Base-by-base conservation (phyloP, 2,797 vertebrate species). In the Lepilemur ruficaudatus region DNA sequence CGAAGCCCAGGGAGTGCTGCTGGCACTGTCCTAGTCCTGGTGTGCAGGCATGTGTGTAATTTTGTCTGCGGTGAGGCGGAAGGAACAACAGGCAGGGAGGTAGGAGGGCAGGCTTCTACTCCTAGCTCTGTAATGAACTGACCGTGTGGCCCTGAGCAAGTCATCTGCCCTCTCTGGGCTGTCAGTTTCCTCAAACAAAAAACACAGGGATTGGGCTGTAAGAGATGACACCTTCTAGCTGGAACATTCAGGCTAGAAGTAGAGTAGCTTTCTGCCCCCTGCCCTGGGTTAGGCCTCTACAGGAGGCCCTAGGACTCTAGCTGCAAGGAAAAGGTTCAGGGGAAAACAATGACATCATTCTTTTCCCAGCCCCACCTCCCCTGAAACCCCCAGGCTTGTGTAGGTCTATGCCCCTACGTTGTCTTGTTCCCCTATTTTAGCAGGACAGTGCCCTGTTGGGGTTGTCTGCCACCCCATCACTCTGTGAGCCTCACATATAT, bases 171-270 rank as follows among this genome's bases (percentile, higher is more conserved):
- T 83, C 69, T 94, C 59, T 84, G 43, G 65, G 5, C 46, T 25
- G 17, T 76, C 52, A 38, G 43, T 82, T 41, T 91, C 41, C 88
- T 91, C 80, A 89, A 78, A 78, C 12, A 50, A 9, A 67, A 81
- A 88, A 48, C 65, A 59, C 12, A 63, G 70, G 28, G 46, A 32
- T 0, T 41, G 22, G 30, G 52, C 61, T 70, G 5, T 3, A 25
- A 83, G 52, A 65, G 72, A 43, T 30, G 57, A 13, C 48, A 32
- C 88, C 90, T 81, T 67, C 63, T 28, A 22, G 83, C 23, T 35
- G 46, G 57, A 80, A 57, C 18, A 14, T 12, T n/a, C 28, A 22
- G 20, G 35, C 78, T 61, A 63, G 23, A 38, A 59, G 82, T 1
- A 69, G n/a, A 97, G 30, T 8, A 11, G 67, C 75, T 55, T 65